Conservation (phyloP, 2,797 vertebrate genomes). For the Staurois parvus region DNA sequence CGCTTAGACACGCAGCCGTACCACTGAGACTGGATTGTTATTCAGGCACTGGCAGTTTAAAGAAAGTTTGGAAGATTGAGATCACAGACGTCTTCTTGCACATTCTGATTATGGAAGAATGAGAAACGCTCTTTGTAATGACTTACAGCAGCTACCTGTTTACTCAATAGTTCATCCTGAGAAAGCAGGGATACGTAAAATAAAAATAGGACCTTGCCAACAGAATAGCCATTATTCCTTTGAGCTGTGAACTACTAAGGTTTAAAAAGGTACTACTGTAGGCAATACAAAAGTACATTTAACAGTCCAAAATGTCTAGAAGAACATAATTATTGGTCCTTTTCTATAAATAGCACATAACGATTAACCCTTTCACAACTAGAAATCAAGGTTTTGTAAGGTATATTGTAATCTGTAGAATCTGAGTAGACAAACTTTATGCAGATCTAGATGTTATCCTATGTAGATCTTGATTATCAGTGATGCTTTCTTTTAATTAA, state of each 20-base stretch:
- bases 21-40: conserved; percentile 45
- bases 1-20: conserved; percentile 40
- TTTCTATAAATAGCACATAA: background rate
- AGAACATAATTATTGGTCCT: background rate
- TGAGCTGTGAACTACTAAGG: conserved; percentile 9
- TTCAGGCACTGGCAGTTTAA: conserved; percentile 30
- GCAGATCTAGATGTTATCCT: background rate
- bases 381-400: background rate
- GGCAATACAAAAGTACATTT: conserved; percentile 6
- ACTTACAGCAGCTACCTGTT: conserved; percentile 49
- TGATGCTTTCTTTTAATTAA: too few relatives aligned
- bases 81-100: background rate
- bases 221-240: conserved; percentile 32
- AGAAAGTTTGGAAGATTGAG: conserved; percentile 40
- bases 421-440: too few relatives aligned
- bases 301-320: conserved; percentile 9
- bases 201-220: conserved; percentile 33
- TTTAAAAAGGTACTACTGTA: background rate
- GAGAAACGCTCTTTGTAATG: conserved; percentile 49
- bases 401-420: background rate
- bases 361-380: background rate
- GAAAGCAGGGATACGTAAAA: conserved; percentile 25
- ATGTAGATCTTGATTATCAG: background rate
- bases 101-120: conserved; percentile 33
- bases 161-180: conserved; percentile 28